Percentiles rank a stretch among this genome's conserved stretches.
These are phyloP conservation scores for Hippopotamyrus pictus DNA, from an alignment of 2,797 vertebrate genomes.

Conservation along the genomic window DNA sequence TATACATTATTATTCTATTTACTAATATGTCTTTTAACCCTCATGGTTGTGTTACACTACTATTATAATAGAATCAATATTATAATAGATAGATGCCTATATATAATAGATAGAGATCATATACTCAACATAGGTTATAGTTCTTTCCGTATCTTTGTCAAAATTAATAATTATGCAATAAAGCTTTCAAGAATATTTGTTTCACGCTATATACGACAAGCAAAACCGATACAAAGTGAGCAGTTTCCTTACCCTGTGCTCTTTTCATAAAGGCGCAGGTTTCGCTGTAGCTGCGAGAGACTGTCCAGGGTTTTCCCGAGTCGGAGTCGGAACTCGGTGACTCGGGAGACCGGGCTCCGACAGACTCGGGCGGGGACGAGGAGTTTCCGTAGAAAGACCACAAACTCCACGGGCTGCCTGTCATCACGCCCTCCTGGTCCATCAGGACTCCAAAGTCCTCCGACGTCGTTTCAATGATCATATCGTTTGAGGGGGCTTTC, in stretches of 20 bases:
- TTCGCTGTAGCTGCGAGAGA: not conserved
- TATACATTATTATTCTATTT: not conserved
- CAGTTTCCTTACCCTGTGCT: not conserved
- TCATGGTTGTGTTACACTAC: not conserved
- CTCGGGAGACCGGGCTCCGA: conserved; percentile 1
- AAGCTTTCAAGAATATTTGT: not conserved
- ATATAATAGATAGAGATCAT: not conserved
- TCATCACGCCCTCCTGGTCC: conserved; percentile 24
- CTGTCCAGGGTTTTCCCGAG: not conserved
- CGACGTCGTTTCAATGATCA: conserved; percentile 38
- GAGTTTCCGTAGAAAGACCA: conserved; percentile 27
- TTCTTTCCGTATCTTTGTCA: not conserved
- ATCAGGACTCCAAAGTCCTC: conserved; percentile 10
- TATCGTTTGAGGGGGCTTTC: conserved; percentile 10
- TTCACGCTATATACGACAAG: not conserved
- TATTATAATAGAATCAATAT: not conserved
- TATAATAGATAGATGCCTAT: not conserved
- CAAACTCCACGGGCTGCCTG: conserved; percentile 29
- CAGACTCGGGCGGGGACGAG: not conserved
- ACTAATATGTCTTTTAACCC: not conserved
- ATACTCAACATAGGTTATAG: not conserved
- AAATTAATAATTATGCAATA: not conserved
- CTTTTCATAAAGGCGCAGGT: not conserved
- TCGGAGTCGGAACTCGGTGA: conserved; percentile 22
- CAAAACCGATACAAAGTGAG: not conserved